Conservation (phyloP, 2,113 vertebrate species). For the Eptesicus fuscus region DNA sequence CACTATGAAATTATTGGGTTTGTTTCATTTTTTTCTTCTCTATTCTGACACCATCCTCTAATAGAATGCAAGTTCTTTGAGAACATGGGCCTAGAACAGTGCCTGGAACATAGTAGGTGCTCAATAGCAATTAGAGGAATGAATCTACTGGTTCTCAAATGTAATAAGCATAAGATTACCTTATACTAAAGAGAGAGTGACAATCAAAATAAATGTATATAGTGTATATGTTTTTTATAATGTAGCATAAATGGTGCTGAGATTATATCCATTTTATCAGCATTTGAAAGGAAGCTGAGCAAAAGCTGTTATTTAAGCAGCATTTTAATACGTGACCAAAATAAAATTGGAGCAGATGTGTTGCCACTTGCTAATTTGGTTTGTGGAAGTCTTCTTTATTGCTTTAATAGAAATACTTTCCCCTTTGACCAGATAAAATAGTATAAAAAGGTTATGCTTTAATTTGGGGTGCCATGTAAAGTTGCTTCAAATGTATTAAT, state of each 20-base stretch:
- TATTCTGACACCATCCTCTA: background rate
- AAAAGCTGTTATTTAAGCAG: slow-evolving; percentile 47
- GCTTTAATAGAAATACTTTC: slow-evolving; percentile 44
- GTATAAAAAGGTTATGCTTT: slow-evolving; percentile 20
- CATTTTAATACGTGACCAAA: slow-evolving; percentile 31
- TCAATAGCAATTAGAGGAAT: background rate
- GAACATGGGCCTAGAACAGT: background rate
- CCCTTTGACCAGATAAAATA: background rate
- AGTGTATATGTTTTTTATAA: background rate
- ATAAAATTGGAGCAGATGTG: slow-evolving; percentile 48
- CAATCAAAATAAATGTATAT: slow-evolving; percentile 15
- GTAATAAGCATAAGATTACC: background rate
- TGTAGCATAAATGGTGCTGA: background rate
- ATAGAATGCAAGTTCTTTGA: background rate
- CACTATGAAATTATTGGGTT: background rate
- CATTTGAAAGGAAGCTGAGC: slow-evolving; percentile 30
- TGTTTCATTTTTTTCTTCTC: background rate
- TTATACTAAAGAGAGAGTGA: background rate
- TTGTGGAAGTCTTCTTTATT: slow-evolving; percentile 41
- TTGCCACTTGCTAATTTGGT: slow-evolving; percentile 28
- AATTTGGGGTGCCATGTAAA: background rate
- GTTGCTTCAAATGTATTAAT: slow-evolving; percentile 14
- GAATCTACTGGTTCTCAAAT: background rate
- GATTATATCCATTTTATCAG: slow-evolving; percentile 26
- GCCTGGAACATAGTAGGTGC: background rate